These are phyloP conservation scores for Arbacia lixula DNA, from an alignment of 53 echinoderm and acorn worm species.

Conservation along the genomic window DNA sequence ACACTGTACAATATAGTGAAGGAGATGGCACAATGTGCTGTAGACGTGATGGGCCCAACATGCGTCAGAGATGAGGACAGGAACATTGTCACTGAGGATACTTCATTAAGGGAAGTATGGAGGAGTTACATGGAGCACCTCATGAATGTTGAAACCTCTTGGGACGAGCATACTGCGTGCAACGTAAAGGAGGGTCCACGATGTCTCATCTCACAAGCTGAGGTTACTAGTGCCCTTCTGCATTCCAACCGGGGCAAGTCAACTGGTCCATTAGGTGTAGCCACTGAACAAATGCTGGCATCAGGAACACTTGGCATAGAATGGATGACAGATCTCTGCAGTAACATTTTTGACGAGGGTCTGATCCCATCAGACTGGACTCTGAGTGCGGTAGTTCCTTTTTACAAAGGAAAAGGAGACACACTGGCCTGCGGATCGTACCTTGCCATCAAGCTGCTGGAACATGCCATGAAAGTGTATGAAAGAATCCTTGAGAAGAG, in stretches of 20 bases:
- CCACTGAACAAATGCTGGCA: conserved; percentile 9
- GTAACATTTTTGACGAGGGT: conserved; percentile 12
- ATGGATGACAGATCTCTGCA: conserved; percentile 42
- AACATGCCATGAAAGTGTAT: conserved; percentile 56
- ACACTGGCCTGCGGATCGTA: conserved; percentile 41
- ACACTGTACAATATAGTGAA: no score
- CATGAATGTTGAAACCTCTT: conserved; percentile 33
- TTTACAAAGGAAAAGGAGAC: conserved; percentile 55
- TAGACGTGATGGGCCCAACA: conserved; percentile 35
- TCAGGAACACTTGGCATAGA: conserved; percentile 21
- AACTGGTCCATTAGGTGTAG: conserved; percentile 25
- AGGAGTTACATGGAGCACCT: conserved; percentile 44
- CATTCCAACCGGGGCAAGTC: neutral
- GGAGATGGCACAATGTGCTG: conserved; percentile 1
- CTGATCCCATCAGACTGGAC: conserved; percentile 14
- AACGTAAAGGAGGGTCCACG: conserved; percentile 31
- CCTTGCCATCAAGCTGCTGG: conserved; percentile 47
- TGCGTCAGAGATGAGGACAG: conserved; percentile 29
- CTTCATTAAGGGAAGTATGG: conserved; percentile 16
- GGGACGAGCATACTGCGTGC: conserved; percentile 29
- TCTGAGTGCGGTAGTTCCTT: conserved; percentile 22
- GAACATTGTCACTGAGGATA: conserved; percentile 19
- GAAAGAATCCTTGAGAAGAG: conserved; percentile 53
- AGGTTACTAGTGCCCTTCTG: neutral
- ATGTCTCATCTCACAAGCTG: conserved; percentile 31